These are phyloP conservation scores for Astur gentilis DNA, from an alignment of 2,113 vertebrate species.

Conservation along the genomic window DNA sequence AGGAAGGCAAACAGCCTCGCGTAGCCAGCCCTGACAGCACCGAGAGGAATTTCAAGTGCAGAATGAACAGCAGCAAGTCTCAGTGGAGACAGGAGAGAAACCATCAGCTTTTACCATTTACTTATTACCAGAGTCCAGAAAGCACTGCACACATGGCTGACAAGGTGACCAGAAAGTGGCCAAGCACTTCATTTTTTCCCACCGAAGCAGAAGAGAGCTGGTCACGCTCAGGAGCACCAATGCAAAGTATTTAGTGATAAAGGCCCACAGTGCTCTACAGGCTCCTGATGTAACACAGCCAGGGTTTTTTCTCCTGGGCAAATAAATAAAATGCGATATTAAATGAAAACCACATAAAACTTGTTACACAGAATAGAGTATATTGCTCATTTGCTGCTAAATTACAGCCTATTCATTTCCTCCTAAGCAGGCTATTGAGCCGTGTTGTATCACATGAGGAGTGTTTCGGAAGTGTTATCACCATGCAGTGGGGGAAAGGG, in stretches of 20 bases:
- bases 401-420: slow-evolving; percentile 46
- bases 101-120: neutral
- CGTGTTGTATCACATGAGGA: neutral
- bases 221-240: neutral
- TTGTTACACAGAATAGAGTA: neutral
- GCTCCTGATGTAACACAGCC: neutral
- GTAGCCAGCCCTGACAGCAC: neutral
- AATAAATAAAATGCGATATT: slow-evolving; percentile 37
- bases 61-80: neutral
- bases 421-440: slow-evolving; percentile 35
- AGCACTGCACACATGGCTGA: neutral
- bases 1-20: neutral
- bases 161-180: neutral
- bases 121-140: neutral
- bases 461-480: slow-evolving; percentile 21
- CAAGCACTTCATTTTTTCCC: neutral
- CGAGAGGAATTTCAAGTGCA: fast-evolving
- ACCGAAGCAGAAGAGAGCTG: neutral
- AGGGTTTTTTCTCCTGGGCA: neutral
- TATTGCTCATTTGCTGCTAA: slow-evolving; percentile 33
- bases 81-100: neutral
- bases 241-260: neutral
- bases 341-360: slow-evolving; percentile 51
- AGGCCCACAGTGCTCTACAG: fast-evolving
- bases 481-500: neutral